Evolutionary conservation across 1,140 invertebrate genomes (phyloP), one percentile per base, ranked within the genome.

Genomic region (Orchesella cincta): DNA sequence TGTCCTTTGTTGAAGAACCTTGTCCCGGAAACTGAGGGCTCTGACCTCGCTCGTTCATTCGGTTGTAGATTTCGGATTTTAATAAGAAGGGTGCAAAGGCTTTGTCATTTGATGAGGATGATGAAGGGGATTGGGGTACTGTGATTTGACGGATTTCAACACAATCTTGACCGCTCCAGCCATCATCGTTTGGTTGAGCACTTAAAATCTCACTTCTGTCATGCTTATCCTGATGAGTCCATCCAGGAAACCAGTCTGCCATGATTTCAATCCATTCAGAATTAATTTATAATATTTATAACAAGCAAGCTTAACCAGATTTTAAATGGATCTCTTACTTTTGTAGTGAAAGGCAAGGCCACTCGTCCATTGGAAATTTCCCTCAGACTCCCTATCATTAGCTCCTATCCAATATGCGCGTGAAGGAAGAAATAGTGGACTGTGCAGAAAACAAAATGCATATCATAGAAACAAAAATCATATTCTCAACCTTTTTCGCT

Each of bases 161-260:
- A 85, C 93, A 94, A 84, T 93, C 92, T 84, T 93, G 92, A 0
- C 89, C 88, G 36, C 91, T 91, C 1, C 91, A 86, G 0, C 92
- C 92, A 82, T 94, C 93, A 84, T 93, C 93, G 84, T 92, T 93
- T 0, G 93, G 93, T 84, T 94, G 92, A 36, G 87, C 85, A 78
- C 90, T 90, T 83, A 90, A 90, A 46, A 79, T 73, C 35, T 82
- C 81, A 51, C 35, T 73, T 26, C 36, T 36, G 31, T 67, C 62
- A 31, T 23, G 2, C 78, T 89, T 87, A 0, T 88, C 87, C 77
- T 88, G 86, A 62, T 89, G 84, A 8, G 85, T 80, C 91, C 91
- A 93, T 0, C 93, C 93, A 3, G 90, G 89, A 85, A 93, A 93
- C 92, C 93, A 94, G 84, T 93, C 92, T 93, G 85, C 1, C 83